These are phyloP conservation scores for Stigmatopora argus DNA, from an alignment of 2,113 vertebrate species.

Conservation along the genomic window DNA sequence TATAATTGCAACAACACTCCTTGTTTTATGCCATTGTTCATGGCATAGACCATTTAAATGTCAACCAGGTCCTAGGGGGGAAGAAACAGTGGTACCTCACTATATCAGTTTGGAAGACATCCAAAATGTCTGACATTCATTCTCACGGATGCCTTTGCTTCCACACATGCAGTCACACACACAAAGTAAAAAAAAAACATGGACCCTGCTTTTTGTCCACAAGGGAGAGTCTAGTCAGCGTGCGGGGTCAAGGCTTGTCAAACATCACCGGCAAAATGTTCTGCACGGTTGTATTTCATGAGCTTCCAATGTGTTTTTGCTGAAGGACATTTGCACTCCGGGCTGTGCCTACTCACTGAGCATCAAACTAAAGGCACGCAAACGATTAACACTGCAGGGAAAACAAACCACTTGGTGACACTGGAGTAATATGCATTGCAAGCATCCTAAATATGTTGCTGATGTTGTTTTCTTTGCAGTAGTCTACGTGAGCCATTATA, in stretches of 20 bases:
- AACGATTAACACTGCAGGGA: constrained; percentile 33
- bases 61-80: constrained; percentile 46
- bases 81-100: constrained; percentile 32
- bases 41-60: constrained; percentile 59
- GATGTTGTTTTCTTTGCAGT: neutral
- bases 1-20: constrained; percentile 57
- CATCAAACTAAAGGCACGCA: constrained; percentile 8
- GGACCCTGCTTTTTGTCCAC: neutral
- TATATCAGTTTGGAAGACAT: constrained; percentile 38
- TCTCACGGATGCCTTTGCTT: constrained; percentile 15
- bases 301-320: neutral
- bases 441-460: constrained; percentile 13
- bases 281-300: neutral
- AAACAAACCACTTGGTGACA: constrained; percentile 56
- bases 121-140: constrained; percentile 43
- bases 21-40: constrained; percentile 59
- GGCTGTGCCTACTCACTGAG: constrained; percentile 1
- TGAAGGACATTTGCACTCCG: neutral
- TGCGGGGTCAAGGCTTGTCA: constrained; percentile 1
- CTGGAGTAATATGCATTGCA: constrained; percentile 30
- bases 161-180: constrained; percentile 5
- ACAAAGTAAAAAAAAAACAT: constrained; percentile 14
- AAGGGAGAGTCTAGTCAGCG: neutral
- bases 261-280: neutral
- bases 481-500: neutral